These are phyloP conservation scores for Pelobates fuscus DNA, from an alignment of 2,113 vertebrate genomes.

Conservation along the genomic window DNA sequence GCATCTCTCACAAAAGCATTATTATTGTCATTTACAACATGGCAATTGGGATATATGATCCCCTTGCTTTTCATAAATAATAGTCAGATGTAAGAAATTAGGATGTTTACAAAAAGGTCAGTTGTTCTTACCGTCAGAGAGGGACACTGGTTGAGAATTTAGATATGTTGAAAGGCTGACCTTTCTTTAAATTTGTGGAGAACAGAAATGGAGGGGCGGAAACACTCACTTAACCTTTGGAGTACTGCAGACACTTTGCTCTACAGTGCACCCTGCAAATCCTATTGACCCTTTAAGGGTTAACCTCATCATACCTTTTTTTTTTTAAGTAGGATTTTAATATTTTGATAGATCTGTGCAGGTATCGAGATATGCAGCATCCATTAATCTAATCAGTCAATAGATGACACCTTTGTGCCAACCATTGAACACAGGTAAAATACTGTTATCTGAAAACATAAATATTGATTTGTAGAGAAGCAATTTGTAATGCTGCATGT, in stretches of 20 bases:
- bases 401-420: conserved; percentile 61
- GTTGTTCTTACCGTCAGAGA: conserved; percentile 58
- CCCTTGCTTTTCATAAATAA: conserved; percentile 56
- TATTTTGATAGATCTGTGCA: conserved; percentile 54
- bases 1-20: not conserved
- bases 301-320: conserved; percentile 51
- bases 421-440: conserved; percentile 48
- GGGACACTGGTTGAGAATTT: conserved; percentile 58
- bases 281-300: conserved; percentile 7
- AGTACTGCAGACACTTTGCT: not conserved
- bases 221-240: not conserved
- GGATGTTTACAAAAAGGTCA: conserved; percentile 67
- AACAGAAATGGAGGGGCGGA: conserved; percentile 53
- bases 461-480: conserved; percentile 44
- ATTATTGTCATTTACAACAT: conserved; percentile 28
- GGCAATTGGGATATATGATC: not conserved
- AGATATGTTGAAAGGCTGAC: conserved; percentile 64
- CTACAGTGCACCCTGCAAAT: conserved; percentile 56
- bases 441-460: conserved; percentile 50
- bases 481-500: conserved; percentile 49
- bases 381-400: conserved; percentile 61
- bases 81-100: conserved; percentile 57
- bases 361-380: conserved; percentile 30
- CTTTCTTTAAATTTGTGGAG: conserved; percentile 68
- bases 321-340: conserved; percentile 65